phyloP scores from a whole-genome alignment of 2,113 vertebrate genomes.

The Misgurnus mizolepis region DNA sequence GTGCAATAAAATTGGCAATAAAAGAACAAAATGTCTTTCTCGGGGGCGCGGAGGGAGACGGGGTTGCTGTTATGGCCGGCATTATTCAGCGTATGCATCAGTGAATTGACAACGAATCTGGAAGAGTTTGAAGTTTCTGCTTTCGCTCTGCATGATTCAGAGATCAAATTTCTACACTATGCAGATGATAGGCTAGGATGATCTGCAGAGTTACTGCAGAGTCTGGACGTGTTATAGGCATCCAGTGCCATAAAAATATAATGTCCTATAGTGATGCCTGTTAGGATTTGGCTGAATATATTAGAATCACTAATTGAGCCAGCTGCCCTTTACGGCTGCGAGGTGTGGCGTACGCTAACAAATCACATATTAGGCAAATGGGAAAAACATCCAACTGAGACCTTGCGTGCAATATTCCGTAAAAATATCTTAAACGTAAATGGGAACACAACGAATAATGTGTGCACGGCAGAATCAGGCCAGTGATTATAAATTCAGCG shows the following conservation, averaged over 20 bases:
- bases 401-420: conserved; percentile 12
- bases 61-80: not conserved
- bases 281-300: conserved; percentile 35
- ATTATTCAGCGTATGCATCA: conserved; percentile 23
- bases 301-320: conserved; percentile 36
- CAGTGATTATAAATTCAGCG: conserved; percentile 24
- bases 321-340: conserved; percentile 15
- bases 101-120: conserved; percentile 20
- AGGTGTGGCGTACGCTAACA: conserved; percentile 29
- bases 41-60: conserved; percentile 14
- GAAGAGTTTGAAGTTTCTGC: conserved; percentile 26
- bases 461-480: conserved; percentile 28
- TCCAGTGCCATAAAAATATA: conserved; percentile 31
- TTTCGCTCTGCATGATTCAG: conserved; percentile 13
- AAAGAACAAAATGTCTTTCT: conserved; percentile 23
- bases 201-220: conserved; percentile 1
- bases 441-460: not conserved
- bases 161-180: conserved; percentile 10
- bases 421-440: conserved; percentile 17
- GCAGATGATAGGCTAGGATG: not conserved
- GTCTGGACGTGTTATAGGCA: not conserved
- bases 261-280: conserved; percentile 19
- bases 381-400: conserved; percentile 39
- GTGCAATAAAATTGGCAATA: conserved; percentile 30
- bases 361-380: conserved; percentile 40